phyloP scores from a whole-genome alignment of 2,113 vertebrate species.

The Hoplias malabaricus region DNA sequence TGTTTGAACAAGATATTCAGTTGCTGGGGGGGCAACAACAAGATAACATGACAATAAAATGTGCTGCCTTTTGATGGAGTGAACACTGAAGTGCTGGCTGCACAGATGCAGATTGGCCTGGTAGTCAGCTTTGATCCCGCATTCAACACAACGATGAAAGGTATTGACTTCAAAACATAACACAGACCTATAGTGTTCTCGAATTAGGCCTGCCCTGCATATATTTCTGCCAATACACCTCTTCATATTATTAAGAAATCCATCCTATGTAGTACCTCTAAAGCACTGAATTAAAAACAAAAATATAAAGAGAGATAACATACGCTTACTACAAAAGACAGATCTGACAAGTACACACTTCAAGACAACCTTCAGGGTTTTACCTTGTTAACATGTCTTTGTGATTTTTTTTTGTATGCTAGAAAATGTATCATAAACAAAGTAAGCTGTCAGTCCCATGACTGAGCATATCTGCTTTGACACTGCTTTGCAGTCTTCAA shows the following conservation, averaged over 20 bases:
- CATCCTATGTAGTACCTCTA: neutral
- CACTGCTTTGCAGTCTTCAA: too few species aligned
- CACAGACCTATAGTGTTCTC: neutral
- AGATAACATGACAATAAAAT: neutral
- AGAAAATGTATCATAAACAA: too few species aligned
- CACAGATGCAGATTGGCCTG: neutral
- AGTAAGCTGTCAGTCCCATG: too few species aligned
- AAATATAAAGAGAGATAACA: neutral
- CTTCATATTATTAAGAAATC: neutral
- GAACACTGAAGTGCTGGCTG: neutral
- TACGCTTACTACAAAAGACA: neutral
- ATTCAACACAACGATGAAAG: neutral
- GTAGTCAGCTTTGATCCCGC: neutral
- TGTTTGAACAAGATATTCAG: constrained; percentile 13
- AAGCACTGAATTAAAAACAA: neutral
- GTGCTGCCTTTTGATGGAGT: neutral
- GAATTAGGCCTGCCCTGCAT: neutral
- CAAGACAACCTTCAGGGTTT: too few species aligned
- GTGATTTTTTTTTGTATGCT: too few species aligned
- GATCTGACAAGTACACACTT: neutral
- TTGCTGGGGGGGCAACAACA: neutral
- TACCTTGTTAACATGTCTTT: too few species aligned
- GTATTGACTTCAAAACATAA: neutral
- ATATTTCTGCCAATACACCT: neutral
- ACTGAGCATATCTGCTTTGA: too few species aligned